A percentile compares a stretch with the other conserved stretches of the same genome.
These are phyloP conservation scores for Theocolax elegans DNA, from an alignment of 1,140 invertebrate species.

Conservation along the genomic window DNA sequence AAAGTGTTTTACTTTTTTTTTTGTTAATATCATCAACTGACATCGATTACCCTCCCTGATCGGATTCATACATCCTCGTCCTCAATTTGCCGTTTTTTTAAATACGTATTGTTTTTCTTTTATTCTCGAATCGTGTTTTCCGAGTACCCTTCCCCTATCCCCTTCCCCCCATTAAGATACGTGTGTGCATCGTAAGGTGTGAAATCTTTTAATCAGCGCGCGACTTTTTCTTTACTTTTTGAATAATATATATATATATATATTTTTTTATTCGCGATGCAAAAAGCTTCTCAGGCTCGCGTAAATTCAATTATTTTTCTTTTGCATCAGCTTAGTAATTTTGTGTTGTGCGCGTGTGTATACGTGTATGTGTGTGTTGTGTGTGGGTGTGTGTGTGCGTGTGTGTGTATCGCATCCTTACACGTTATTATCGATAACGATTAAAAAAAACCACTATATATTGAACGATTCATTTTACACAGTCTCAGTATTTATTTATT, in stretches of 20 bases:
- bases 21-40: no score
- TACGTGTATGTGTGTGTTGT: no score
- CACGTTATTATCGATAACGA: not conserved
- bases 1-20: no score
- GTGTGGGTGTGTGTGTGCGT: no score
- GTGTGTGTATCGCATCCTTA: not conserved
- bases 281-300: slow-evolving; percentile 6
- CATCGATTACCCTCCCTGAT: no score
- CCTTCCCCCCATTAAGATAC: not conserved
- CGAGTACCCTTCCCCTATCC: not conserved
- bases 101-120: not conserved
- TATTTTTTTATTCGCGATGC: not conserved
- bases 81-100: not conserved
- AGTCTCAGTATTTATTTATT: slow-evolving; percentile 23
- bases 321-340: no score
- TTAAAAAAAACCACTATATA: slow-evolving; percentile 7
- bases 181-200: not conserved
- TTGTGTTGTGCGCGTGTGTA: no score
- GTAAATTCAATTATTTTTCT: slow-evolving; percentile 30
- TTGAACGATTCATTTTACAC: slow-evolving; percentile 28
- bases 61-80: not conserved
- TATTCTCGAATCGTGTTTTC: not conserved
- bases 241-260: not conserved
- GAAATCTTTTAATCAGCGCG: no score
- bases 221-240: not conserved